A percentile compares a stretch with the other conserved stretches of the same genome.
Evolutionary conservation across 2,888 invertebrate genomes (phyloP).

Genomic region (Pachycephus smyrnensis): DNA sequence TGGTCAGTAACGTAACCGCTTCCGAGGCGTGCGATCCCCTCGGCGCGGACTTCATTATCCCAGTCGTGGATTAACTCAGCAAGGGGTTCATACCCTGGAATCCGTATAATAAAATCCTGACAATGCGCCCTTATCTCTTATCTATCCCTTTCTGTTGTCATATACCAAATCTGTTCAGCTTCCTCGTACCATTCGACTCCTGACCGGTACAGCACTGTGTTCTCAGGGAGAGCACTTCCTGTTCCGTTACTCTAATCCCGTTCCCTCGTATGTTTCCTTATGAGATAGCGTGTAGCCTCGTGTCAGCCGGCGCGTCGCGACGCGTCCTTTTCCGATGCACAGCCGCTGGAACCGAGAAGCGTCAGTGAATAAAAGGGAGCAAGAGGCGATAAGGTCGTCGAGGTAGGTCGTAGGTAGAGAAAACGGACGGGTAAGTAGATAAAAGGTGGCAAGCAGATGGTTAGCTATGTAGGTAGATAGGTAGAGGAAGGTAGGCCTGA

Average conservation of each 20-base stretch:
- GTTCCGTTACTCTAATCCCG: background rate
- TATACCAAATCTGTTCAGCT: no score
- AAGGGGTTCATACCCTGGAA: background rate
- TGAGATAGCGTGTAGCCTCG: no score
- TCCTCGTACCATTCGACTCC: background rate
- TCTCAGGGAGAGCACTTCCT: background rate
- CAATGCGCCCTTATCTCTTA: background rate
- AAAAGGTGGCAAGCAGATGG: constrained; percentile 13
- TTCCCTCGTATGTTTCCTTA: background rate
- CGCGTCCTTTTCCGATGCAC: background rate
- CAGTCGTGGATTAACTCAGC: background rate
- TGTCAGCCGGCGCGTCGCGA: no score
- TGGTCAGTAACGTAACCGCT: background rate
- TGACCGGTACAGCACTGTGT: background rate
- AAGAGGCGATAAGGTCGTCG: constrained; percentile 20
- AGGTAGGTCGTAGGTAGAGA: constrained; percentile 14
- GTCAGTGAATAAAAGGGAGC: constrained; percentile 7
- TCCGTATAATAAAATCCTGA: background rate
- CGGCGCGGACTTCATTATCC: background rate
- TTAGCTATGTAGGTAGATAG: background rate
- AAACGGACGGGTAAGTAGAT: constrained; percentile 13
- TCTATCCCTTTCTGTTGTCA: background rate
- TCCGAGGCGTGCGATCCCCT: background rate
- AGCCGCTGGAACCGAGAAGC: background rate
- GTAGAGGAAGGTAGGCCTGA: background rate